Conservation (phyloP, 2,113 vertebrate species). For the Glareola pratincola region DNA sequence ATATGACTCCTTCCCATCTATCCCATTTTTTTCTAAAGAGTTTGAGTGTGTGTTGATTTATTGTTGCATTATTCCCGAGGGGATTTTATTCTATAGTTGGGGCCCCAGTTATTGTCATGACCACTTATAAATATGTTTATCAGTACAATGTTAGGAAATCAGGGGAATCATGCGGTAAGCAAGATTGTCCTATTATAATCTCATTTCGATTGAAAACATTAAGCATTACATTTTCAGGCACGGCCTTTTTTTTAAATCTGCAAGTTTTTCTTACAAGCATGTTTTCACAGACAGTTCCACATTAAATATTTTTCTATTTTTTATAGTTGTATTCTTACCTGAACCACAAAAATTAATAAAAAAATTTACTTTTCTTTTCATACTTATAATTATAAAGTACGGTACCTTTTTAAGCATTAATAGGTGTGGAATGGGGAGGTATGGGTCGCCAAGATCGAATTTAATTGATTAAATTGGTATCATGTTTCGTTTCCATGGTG, state of each 20-base stretch:
- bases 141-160: fast-evolving
- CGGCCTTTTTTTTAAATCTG: not conserved
- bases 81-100: not conserved
- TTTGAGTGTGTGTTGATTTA: not conserved
- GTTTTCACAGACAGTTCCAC: not conserved
- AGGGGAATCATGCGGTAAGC: not conserved
- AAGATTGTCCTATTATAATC: not conserved
- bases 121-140: not conserved
- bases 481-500: not conserved
- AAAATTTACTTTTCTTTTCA: not conserved
- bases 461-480: not conserved
- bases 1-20: not conserved
- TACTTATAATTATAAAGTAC: not conserved
- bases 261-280: not conserved
- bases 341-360: not conserved
- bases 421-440: not conserved
- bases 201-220: not conserved
- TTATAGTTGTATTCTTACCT: not conserved
- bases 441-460: not conserved
- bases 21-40: not conserved
- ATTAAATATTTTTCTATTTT: not conserved
- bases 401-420: not conserved
- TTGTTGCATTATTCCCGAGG: not conserved
- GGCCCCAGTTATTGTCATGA: not conserved
- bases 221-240: not conserved